Evolutionary conservation across 1,140 invertebrate genomes (phyloP), one percentile per base, ranked within the genome.

Genomic region (Heliconius congener): DNA sequence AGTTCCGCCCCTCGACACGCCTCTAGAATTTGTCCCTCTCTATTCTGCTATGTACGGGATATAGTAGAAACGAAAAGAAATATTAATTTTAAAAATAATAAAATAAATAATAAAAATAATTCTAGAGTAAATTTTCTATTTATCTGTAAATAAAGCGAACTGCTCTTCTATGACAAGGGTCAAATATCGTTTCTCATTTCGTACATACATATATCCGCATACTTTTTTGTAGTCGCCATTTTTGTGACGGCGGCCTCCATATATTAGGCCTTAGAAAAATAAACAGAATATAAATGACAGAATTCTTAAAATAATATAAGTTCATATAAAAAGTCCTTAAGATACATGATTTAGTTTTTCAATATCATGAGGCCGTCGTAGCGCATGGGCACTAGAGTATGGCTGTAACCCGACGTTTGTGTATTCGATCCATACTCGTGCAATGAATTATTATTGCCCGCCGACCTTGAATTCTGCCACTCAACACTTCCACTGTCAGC

Each of bases 41-140:
- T 42, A 42, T 0, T 1, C 11, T 42, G 11, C 42, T 42, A 42
- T 42, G 11, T 6, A 5, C 34, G 34, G 6, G 13, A 4, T 46
- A 16, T 11, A 46, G 42, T 37, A 37, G 34, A 37, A 37, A 37
- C 34, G 6, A 6, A 37, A 37, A 5, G 4, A 37, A 37, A 3
- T 0, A 46, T 16, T 46, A 46, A 16, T 73, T 19, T 19, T 70
- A 77, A 80, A 57, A 79, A 72, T 77, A 77, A 71, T 72, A 70
- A 83, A 83, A 75, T 23, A 57, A 79, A 72, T 77, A 77, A 71
- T 72, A 70, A 83, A 83, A 75, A 23, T 57, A 73, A 73, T 57
- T 71, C 83, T 83, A 78, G 85, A 85, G 84, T 85, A 87, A 88
- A 90, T 90, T 85, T 81, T 81, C 82, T 88, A 88, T 90, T 90